Percentiles rank a stretch among this genome's conserved stretches.
phyloP scores from a whole-genome alignment of 2,113 vertebrate genomes.

The Mungos mungo region DNA sequence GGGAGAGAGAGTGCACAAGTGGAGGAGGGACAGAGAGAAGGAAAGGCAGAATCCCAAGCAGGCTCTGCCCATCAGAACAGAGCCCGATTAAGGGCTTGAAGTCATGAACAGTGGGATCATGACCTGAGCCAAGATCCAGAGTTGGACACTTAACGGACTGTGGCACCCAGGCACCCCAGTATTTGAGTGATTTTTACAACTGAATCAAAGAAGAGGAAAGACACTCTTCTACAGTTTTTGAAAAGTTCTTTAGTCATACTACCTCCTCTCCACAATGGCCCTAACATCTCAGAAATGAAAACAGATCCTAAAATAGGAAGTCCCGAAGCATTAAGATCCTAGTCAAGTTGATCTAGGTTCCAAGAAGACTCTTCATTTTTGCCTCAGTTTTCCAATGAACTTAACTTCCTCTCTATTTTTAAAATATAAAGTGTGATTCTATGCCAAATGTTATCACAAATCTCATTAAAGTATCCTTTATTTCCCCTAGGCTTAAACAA shows the following conservation, averaged over 20 bases:
- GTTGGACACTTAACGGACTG: too few relatives aligned
- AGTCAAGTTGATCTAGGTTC: background rate
- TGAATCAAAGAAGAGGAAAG: background rate
- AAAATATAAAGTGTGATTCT: slow-evolving; percentile 35
- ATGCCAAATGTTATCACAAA: slow-evolving; percentile 38
- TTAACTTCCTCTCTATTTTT: background rate
- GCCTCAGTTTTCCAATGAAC: background rate
- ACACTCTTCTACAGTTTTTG: background rate
- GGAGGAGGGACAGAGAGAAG: too few relatives aligned
- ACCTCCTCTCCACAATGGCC: too few relatives aligned
- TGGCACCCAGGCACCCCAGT: background rate
- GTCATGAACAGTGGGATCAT: too few relatives aligned
- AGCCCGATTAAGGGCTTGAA: too few relatives aligned
- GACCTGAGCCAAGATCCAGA: too few relatives aligned
- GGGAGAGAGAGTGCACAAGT: too few relatives aligned
- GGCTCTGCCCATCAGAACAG: too few relatives aligned
- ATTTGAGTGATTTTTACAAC: slow-evolving; percentile 3
- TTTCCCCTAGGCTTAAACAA: background rate
- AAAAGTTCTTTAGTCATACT: background rate
- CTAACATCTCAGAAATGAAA: slow-evolving; percentile 36
- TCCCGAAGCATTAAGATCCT: background rate
- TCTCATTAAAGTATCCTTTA: background rate
- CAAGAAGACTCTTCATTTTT: background rate
- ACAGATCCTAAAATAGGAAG: background rate
- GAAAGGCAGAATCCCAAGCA: too few relatives aligned